Conservation (phyloP, 2,113 vertebrate species). For the Muntiacus muntjak region DNA sequence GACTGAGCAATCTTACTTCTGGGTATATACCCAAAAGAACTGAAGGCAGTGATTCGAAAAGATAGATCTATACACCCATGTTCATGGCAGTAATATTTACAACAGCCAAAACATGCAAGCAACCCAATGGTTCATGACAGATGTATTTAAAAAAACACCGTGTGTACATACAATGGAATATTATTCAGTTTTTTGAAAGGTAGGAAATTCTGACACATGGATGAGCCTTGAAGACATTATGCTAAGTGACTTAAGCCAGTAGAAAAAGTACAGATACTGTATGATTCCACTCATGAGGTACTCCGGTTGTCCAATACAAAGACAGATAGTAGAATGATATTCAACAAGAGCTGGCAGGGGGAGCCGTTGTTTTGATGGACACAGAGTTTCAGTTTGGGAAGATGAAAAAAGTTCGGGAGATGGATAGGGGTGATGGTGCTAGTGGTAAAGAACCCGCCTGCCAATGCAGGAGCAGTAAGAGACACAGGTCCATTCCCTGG, state of each 20-base stretch:
- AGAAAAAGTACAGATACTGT: background rate
- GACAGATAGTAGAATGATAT: background rate
- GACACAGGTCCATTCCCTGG: background rate
- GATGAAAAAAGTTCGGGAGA: background rate
- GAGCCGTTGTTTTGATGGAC: background rate
- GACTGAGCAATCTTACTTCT: background rate
- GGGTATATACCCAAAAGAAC: background rate
- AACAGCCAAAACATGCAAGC: background rate
- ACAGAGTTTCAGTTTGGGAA: background rate
- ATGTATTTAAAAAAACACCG: background rate
- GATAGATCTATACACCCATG: background rate
- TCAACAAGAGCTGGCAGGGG: background rate
- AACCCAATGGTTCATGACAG: background rate
- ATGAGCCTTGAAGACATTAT: background rate
- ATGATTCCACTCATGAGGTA: background rate
- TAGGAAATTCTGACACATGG: background rate
- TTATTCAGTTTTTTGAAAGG: background rate
- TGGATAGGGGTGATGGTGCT: background rate
- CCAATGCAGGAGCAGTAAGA: background rate
- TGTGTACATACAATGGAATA: background rate
- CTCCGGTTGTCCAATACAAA: background rate
- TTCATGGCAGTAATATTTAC: background rate
- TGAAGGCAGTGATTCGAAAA: background rate
- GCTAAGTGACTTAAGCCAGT: background rate
- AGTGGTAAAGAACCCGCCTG: background rate